A percentile compares a stretch with the other conserved stretches of the same genome.
Conservation (phyloP, 2,888 invertebrate species). For the Toxonevra muliebris region DNA sequence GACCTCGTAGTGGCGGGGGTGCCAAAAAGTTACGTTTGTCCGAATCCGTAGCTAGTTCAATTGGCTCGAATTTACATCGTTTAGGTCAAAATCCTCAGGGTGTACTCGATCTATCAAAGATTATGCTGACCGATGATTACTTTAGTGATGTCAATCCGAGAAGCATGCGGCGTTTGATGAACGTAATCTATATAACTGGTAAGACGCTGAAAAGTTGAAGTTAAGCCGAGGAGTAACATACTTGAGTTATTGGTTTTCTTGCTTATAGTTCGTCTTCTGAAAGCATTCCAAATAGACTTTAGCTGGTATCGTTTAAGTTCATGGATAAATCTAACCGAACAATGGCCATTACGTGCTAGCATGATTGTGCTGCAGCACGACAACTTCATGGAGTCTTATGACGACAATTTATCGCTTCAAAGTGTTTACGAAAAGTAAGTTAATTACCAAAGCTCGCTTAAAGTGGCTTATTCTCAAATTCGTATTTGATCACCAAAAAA, state of each 20-base stretch:
- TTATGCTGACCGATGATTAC: conserved; percentile 95
- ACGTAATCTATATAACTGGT: conserved; percentile 96
- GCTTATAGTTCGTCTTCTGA: conserved; percentile 84
- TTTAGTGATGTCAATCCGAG: conserved; percentile 98
- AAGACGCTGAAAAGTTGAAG: conserved; percentile 11
- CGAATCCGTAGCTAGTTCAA: conserved; percentile 90
- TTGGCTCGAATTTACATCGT: conserved; percentile 86
- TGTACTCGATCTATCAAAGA: conserved; percentile 71
- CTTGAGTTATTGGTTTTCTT: conserved; percentile 2
- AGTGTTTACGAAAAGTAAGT: conserved; percentile 92
- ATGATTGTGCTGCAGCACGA: conserved; percentile 97
- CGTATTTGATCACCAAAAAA: background rate
- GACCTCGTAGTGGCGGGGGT: conserved; percentile 66
- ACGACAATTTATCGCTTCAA: conserved; percentile 87
- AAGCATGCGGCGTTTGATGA: conserved; percentile 95
- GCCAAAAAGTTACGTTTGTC: conserved; percentile 81
- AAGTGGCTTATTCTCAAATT: background rate
- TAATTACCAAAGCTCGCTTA: background rate
- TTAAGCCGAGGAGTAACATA: background rate
- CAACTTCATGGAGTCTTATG: conserved; percentile 84
- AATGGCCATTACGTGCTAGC: conserved; percentile 97
- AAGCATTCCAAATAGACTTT: conserved; percentile 99
- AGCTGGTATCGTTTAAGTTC: conserved; percentile 98
- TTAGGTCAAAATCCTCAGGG: conserved; percentile 74
- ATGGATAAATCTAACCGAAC: conserved; percentile 98